Conservation (phyloP, 1,140 invertebrate species). For the Drosophila cardini region DNA sequence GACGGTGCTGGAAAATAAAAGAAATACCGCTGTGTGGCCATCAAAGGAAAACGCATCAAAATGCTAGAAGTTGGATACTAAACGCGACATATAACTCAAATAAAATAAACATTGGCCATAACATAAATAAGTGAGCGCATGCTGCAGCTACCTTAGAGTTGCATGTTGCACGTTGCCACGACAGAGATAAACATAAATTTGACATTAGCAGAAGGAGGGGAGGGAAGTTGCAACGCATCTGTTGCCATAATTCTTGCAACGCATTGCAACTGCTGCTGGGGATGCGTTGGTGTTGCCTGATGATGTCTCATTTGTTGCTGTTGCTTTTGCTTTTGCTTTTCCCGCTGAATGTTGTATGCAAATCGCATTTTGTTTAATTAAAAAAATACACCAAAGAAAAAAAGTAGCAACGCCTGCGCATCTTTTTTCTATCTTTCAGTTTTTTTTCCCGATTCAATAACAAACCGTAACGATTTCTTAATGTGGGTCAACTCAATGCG, state of each 20-base stretch:
- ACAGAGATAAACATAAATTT: constrained; percentile 73
- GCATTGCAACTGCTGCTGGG: constrained; percentile 12
- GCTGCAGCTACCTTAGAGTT: constrained; percentile 48
- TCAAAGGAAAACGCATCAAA: constrained; percentile 30
- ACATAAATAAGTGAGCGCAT: constrained; percentile 72
- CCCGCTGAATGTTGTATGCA: constrained; percentile 46
- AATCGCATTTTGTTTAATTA: constrained; percentile 58
- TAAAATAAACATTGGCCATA: constrained; percentile 78
- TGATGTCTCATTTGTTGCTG: constrained; percentile 74
- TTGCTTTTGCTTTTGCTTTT: constrained; percentile 41
- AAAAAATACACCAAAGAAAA: background rate
- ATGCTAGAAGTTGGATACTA: constrained; percentile 20
- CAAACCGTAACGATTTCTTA: constrained; percentile 46
- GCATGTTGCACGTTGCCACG: constrained; percentile 17
- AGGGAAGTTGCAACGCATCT: constrained; percentile 61
- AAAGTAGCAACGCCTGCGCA: constrained; percentile 3
- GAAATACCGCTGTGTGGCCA: constrained; percentile 43
- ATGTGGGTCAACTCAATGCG: constrained; percentile 65
- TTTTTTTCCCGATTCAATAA: constrained; percentile 17
- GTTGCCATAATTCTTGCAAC: constrained; percentile 75
- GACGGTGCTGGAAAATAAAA: background rate
- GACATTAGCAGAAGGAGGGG: constrained; percentile 43
- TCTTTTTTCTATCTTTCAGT: constrained; percentile 28
- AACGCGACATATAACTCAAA: constrained; percentile 76
- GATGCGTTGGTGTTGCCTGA: constrained; percentile 55